phyloP scores from a whole-genome alignment of 92 coral and sea anemone species.

The Paramuricea clavata region DNA sequence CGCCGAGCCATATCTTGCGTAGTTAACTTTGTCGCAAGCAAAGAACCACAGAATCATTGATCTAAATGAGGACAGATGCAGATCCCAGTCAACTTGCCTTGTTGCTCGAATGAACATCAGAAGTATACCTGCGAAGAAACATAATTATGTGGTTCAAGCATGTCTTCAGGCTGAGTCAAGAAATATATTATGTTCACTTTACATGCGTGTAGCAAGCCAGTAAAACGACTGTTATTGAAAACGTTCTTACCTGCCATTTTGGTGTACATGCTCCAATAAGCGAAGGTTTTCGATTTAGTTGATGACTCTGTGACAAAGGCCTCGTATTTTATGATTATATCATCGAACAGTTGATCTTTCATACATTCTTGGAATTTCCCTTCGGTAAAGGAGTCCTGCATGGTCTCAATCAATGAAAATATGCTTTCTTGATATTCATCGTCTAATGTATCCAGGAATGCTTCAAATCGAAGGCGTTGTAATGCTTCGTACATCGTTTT shows the following conservation, averaged over 20 bases:
- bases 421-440: conserved; percentile 4
- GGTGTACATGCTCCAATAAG: conserved; percentile 48
- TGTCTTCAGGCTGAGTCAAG: too few species aligned
- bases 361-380: neutral
- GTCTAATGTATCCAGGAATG: conserved; percentile 3
- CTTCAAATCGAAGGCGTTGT: conserved; percentile 22
- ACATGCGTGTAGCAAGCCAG: neutral
- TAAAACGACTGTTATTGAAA: neutral
- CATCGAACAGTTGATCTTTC: conserved; percentile 29
- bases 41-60: too few species aligned
- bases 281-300: conserved; percentile 4
- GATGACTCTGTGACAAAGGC: conserved; percentile 35
- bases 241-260: conserved; percentile 34
- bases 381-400: neutral
- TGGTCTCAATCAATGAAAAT: neutral
- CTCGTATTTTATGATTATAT: conserved; percentile 35
- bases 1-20: too few species aligned
- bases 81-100: too few species aligned
- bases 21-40: too few species aligned
- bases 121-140: too few species aligned
- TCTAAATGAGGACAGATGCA: too few species aligned
- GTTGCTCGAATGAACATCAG: too few species aligned
- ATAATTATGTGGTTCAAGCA: too few species aligned
- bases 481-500: conserved; percentile 15
- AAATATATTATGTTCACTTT: too few species aligned